A percentile compares a stretch with the other conserved stretches of the same genome.
Conservation (phyloP, 1,140 invertebrate genomes). For the Thaumatotibia leucotreta region DNA sequence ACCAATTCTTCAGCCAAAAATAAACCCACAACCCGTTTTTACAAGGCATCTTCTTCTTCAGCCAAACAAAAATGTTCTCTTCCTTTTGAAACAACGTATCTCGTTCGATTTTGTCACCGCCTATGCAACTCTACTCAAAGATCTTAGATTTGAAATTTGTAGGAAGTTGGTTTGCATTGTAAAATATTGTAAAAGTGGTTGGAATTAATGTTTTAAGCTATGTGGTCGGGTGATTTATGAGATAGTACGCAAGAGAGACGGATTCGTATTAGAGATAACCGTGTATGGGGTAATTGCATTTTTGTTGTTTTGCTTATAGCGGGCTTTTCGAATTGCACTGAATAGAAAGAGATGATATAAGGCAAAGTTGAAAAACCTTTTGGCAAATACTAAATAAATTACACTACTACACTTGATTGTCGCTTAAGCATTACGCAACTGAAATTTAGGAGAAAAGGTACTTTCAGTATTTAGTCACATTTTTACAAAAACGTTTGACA, state of each 20-base stretch:
- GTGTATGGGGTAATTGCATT: not conserved
- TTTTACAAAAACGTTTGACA: too few relatives aligned
- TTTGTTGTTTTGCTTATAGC: not conserved
- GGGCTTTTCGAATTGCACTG: not conserved
- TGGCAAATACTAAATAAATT: too few relatives aligned
- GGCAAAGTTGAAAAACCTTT: not conserved
- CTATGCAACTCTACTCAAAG: not conserved
- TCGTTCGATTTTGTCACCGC: not conserved
- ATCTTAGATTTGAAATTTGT: not conserved
- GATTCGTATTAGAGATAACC: conserved; percentile 13
- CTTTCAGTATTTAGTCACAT: too few relatives aligned
- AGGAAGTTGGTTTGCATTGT: not conserved
- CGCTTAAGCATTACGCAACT: too few relatives aligned
- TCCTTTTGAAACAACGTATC: not conserved
- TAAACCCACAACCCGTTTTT: not conserved
- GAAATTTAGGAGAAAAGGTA: too few relatives aligned
- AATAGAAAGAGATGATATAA: not conserved
- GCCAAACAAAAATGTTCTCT: not conserved
- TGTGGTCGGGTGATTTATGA: conserved; percentile 3
- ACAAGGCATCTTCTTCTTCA: not conserved
- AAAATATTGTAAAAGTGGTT: not conserved
- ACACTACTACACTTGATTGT: too few relatives aligned
- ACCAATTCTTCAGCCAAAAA: not conserved
- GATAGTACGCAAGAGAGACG: conserved; percentile 8
- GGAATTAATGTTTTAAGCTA: conserved; percentile 3